Conservation (phyloP, 2,797 vertebrate species). For the Melanogrammus aeglefinus region DNA sequence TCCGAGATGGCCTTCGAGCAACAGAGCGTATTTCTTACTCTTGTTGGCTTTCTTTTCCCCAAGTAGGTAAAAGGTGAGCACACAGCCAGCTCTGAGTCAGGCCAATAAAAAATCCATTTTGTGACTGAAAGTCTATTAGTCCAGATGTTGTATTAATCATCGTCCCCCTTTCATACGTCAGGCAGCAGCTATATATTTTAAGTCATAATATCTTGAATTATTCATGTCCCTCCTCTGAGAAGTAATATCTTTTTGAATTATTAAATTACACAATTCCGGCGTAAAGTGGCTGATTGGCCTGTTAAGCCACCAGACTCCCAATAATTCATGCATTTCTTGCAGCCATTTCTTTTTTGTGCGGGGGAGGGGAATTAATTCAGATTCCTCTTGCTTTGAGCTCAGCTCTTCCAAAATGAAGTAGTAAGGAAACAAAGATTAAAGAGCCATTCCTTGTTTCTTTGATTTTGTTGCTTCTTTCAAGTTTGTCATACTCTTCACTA, state of each 20-base stretch:
- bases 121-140: slow-evolving; percentile 64
- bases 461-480: not conserved
- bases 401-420: not conserved
- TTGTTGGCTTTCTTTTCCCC: slow-evolving; percentile 7
- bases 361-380: not conserved
- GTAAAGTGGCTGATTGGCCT: slow-evolving; percentile 60
- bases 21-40: slow-evolving; percentile 1
- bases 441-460: not conserved
- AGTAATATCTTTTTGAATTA: slow-evolving; percentile 78
- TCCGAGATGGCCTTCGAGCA: not conserved
- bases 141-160: slow-evolving; percentile 78
- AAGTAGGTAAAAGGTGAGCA: slow-evolving; percentile 36
- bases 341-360: not conserved
- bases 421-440: not conserved
- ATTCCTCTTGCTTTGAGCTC: slow-evolving; percentile 23
- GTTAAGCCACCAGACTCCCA: slow-evolving; percentile 46
- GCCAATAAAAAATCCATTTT: slow-evolving; percentile 51
- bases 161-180: slow-evolving; percentile 47
- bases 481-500: not conserved
- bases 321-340: slow-evolving; percentile 29
- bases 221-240: slow-evolving; percentile 69
- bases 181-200: slow-evolving; percentile 67
- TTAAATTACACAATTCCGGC: slow-evolving; percentile 69
- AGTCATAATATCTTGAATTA: slow-evolving; percentile 81
- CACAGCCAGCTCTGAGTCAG: slow-evolving; percentile 31